These are phyloP conservation scores for Colletes latitarsis DNA, from an alignment of 1,140 invertebrate genomes.

Conservation along the genomic window DNA sequence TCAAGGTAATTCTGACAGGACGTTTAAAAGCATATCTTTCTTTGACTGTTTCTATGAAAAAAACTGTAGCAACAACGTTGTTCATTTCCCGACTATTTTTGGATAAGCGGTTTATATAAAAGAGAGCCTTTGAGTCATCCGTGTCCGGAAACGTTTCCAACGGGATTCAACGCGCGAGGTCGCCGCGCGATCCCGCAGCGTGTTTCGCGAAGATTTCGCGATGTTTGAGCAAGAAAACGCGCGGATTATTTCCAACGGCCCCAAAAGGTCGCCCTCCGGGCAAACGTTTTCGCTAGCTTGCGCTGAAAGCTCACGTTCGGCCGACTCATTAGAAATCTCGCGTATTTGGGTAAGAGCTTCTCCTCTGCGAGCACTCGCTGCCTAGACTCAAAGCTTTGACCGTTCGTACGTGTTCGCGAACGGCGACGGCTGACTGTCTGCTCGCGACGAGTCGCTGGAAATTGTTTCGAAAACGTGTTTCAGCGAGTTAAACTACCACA, in stretches of 20 bases:
- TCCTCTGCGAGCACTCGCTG: conserved; percentile 1
- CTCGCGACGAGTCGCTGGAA: conserved; percentile 26
- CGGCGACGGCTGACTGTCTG: conserved; percentile 17
- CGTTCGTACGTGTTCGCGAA: conserved; percentile 47
- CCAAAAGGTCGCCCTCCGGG: conserved; percentile 34
- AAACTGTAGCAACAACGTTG: too few relatives aligned
- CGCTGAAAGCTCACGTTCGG: conserved; percentile 45
- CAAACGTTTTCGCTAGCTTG: conserved; percentile 5
- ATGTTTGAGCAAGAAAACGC: conserved; percentile 38
- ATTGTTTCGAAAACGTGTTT: conserved; percentile 46
- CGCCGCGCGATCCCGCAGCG: too few relatives aligned
- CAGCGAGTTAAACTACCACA: conserved; percentile 8
- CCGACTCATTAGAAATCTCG: conserved; percentile 64
- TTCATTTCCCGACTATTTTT: too few relatives aligned
- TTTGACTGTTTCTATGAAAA: too few relatives aligned
- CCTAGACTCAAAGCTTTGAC: conserved; percentile 66
- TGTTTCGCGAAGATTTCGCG: neutral
- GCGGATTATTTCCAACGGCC: conserved; percentile 45
- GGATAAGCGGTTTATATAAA: too few relatives aligned
- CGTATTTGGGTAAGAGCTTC: conserved; percentile 62
- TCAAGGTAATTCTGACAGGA: too few relatives aligned
- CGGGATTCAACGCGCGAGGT: too few relatives aligned
- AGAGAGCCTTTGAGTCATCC: too few relatives aligned
- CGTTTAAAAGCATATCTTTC: too few relatives aligned
- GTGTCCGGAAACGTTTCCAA: too few relatives aligned